These are phyloP conservation scores for Agapetus fuscipes DNA, from an alignment of 2,888 invertebrate species.

Conservation along the genomic window DNA sequence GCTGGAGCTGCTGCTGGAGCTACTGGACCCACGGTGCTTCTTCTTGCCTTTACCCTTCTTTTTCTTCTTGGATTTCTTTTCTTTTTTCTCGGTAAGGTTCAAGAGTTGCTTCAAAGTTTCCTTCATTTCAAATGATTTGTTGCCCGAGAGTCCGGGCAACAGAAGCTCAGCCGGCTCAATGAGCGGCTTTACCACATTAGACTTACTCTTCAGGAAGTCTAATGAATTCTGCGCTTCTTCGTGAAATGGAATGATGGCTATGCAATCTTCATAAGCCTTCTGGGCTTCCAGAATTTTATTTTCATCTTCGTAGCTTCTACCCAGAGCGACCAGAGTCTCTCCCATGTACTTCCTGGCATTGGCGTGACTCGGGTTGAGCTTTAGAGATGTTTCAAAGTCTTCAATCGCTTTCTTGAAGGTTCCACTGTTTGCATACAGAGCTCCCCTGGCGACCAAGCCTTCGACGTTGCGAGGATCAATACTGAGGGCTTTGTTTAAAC, in stretches of 20 bases:
- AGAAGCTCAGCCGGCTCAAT: conserved; percentile 54
- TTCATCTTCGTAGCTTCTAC: conserved; percentile 80
- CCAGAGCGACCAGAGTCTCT: conserved; percentile 83
- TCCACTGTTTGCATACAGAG: conserved; percentile 87
- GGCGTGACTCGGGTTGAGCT: conserved; percentile 79
- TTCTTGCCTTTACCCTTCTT: conserved; percentile 55
- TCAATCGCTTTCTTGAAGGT: conserved; percentile 89
- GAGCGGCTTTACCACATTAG: conserved; percentile 45
- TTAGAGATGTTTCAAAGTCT: conserved; percentile 87
- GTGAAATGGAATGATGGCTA: conserved; percentile 75
- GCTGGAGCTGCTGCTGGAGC: conserved; percentile 57
- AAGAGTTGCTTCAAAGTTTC: conserved; percentile 56
- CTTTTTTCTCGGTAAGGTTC: conserved; percentile 50
- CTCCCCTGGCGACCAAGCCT: conserved; percentile 84
- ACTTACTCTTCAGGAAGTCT: conserved; percentile 68
- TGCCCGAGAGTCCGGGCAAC: conserved; percentile 48
- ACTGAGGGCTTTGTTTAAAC: conserved; percentile 83
- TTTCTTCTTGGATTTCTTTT: conserved; percentile 52
- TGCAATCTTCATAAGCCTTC: conserved; percentile 75
- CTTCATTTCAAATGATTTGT: conserved; percentile 52
- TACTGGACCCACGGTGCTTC: conserved; percentile 53
- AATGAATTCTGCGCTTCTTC: conserved; percentile 79
- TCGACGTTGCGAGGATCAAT: conserved; percentile 90
- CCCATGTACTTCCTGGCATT: conserved; percentile 93
- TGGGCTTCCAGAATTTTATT: conserved; percentile 77